Base-by-base conservation (phyloP, 2,797 vertebrate species). In the Clamator glandarius region DNA sequence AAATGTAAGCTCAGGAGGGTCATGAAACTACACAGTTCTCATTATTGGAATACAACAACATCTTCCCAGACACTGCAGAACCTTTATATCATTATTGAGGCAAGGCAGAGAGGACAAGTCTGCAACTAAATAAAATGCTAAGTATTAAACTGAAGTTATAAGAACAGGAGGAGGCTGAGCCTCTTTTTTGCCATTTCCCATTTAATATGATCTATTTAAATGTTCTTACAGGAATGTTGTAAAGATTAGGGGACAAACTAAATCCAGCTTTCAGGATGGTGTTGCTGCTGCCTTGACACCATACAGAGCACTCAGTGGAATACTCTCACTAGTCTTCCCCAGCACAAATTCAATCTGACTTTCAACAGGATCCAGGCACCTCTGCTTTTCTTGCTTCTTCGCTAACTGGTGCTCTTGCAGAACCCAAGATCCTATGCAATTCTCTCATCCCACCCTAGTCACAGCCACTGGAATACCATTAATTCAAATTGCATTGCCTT, bases 121-220 rank as follows among this genome's bases (percentile, higher is more conserved):
- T 77, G 76, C 50, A 82, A 82, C 54, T 95, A 97, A 96, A 94
- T 89, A 96, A 97, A 97, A 97, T 93, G 77, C 84, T 95, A 97
- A 96, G 90, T 95, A 97, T 96, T 97, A 97, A 95, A 91, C 70
- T 73, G 61, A 85, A 93, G 51, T 70, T 90, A 70, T 36, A 33
- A 33, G 51, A 82, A 48, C 42, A 11, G 9, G 11, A 8, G 11
- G 6, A 16, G 5, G 7, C 12, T 42, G n/a, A 55, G 12, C 57
- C 11, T 81, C 41, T 15, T 85, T 15, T 84, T 74, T 51, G n/a
- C 28, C 0, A 57, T 58, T 82, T 75, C 33, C 79, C 14, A 78
- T 59, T 70, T 70, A 54, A 48, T 29, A 39, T 35, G 28, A 52
- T 19, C 62, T 52, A 9, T 44, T 52, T 52, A 81, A 14, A n/a